A percentile compares a stretch with the other conserved stretches of the same genome.
Conservation (phyloP, 2,888 invertebrate genomes). For the Arctia plantaginis region DNA sequence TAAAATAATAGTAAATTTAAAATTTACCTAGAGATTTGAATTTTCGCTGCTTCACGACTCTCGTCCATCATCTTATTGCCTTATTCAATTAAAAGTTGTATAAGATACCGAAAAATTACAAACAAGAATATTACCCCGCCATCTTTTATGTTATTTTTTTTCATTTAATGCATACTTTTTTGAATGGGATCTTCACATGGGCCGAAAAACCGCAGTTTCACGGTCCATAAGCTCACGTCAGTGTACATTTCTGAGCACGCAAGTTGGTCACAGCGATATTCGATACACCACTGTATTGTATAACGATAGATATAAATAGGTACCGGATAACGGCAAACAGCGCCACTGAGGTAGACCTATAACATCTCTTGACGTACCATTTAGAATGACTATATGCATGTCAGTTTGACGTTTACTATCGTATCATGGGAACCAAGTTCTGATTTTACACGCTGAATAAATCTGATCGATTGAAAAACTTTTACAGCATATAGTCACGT, state of each 20-base stretch:
- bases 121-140: slow-evolving; percentile 20
- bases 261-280: slow-evolving; percentile 62
- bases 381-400: slow-evolving; percentile 59
- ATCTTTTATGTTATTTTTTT: slow-evolving; percentile 2
- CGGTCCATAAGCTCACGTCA: slow-evolving; percentile 71
- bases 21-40: background rate
- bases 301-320: slow-evolving; percentile 62
- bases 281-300: slow-evolving; percentile 68
- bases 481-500: slow-evolving; percentile 67
- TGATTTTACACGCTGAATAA: slow-evolving; percentile 71
- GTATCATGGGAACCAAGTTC: slow-evolving; percentile 73
- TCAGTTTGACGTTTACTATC: slow-evolving; percentile 69
- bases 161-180: slow-evolving; percentile 29
- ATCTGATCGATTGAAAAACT: slow-evolving; percentile 54
- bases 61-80: slow-evolving; percentile 22
- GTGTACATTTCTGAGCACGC: slow-evolving; percentile 66
- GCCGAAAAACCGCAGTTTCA: slow-evolving; percentile 69
- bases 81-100: slow-evolving; percentile 44
- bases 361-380: slow-evolving; percentile 71
- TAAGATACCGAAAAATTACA: slow-evolving; percentile 28
- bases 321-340: slow-evolving; percentile 65
- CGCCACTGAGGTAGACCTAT: slow-evolving; percentile 77
- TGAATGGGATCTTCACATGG: slow-evolving; percentile 49
- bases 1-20: background rate
- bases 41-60: background rate